Percentiles rank a stretch among this genome's conserved stretches.
Evolutionary conservation across 2,113 vertebrate species (phyloP).

Genomic region (Xerus inauris): DNA sequence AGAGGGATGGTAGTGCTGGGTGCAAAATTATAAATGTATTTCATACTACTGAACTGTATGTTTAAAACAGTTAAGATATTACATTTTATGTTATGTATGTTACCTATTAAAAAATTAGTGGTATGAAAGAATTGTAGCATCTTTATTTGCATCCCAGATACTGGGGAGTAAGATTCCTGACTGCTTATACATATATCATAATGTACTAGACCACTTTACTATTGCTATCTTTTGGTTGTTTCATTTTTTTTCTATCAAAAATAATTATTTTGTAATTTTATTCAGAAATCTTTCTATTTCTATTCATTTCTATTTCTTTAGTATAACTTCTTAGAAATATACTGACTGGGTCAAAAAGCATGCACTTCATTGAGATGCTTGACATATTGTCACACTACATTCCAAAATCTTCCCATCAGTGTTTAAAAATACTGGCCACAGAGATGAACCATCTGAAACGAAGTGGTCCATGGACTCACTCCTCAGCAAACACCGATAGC

Average conservation of each 20-base stretch:
- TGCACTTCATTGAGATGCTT: not conserved
- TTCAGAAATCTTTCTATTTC: not conserved
- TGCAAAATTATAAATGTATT: not conserved
- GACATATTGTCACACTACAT: not conserved
- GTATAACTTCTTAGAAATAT: not conserved
- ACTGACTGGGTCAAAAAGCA: not conserved
- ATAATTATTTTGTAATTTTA: not conserved
- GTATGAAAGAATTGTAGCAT: not conserved
- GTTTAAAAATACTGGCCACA: not conserved
- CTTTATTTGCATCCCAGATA: not conserved
- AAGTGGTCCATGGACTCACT: not conserved
- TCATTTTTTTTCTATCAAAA: not conserved
- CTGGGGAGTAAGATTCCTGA: not conserved
- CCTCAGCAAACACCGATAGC: not conserved
- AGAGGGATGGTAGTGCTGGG: too few species aligned
- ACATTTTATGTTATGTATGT: too few species aligned
- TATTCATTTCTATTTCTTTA: not conserved
- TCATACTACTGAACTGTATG: not conserved
- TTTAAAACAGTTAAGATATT: too few species aligned
- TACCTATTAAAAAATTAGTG: not conserved
- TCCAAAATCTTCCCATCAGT: not conserved
- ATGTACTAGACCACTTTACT: not conserved
- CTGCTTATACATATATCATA: not conserved
- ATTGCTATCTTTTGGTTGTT: not conserved
- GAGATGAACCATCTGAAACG: not conserved